phyloP scores from a whole-genome alignment of 2,888 invertebrate genomes.

The Eupithecia abbreviata region DNA sequence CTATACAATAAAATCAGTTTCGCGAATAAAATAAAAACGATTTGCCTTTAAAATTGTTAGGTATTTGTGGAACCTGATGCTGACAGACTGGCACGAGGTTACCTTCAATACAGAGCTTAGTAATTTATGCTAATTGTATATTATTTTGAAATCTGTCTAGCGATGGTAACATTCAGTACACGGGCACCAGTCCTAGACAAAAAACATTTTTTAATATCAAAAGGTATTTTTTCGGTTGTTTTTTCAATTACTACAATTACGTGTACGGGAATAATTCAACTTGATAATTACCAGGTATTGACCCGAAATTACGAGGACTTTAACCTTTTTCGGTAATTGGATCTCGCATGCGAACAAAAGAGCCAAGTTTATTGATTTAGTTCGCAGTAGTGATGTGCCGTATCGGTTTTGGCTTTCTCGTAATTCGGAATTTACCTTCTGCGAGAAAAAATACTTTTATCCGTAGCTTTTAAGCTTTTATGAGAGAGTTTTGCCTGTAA shows the following conservation, averaged over 20 bases:
- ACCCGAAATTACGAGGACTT: conserved; percentile 21
- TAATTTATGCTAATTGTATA: neutral
- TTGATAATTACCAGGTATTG: conserved; percentile 30
- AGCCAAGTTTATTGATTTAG: conserved; percentile 28
- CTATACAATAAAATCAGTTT: neutral
- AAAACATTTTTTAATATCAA: neutral
- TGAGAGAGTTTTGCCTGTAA: neutral
- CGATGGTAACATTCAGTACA: conserved; percentile 14
- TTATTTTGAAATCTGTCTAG: neutral
- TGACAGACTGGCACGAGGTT: neutral
- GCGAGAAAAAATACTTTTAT: neutral
- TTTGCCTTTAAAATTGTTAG: neutral
- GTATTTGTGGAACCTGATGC: neutral
- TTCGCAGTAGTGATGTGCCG: conserved; percentile 1
- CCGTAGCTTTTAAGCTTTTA: neutral
- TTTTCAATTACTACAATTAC: neutral
- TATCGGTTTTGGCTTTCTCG: neutral
- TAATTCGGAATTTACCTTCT: neutral
- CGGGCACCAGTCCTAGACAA: conserved; percentile 7
- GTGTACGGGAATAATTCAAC: conserved; percentile 9
- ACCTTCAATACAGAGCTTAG: neutral
- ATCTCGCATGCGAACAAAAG: conserved; percentile 34
- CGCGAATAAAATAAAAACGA: neutral
- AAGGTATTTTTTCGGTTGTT: no score
- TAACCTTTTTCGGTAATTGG: conserved; percentile 32